Evolutionary conservation across 2,888 invertebrate species (phyloP).

Genomic region (Eilema griseolum): DNA sequence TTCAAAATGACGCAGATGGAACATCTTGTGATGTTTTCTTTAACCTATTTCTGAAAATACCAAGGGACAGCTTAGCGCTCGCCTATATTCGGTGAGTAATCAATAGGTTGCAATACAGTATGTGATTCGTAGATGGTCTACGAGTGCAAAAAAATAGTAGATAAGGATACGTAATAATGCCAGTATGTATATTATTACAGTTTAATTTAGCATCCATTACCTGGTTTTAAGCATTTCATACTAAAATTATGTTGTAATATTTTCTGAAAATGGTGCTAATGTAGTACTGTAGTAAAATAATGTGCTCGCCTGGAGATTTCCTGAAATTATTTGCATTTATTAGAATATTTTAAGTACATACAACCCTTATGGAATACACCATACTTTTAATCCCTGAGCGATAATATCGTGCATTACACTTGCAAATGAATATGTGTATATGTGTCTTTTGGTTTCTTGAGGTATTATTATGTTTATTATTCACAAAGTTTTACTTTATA

Average conservation of each 20-base stretch:
- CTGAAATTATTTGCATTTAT: background rate
- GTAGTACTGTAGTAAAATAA: background rate
- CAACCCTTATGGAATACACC: slow-evolving; percentile 1
- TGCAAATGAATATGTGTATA: background rate
- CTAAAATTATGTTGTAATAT: slow-evolving; percentile 4
- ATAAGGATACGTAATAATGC: too few species aligned
- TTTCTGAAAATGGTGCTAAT: slow-evolving; percentile 31
- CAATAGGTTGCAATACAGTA: too few species aligned
- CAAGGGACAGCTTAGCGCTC: too few species aligned
- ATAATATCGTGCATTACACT: background rate
- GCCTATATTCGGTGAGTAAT: too few species aligned
- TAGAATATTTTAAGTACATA: slow-evolving; percentile 1
- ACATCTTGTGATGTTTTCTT: too few species aligned
- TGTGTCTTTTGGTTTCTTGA: background rate
- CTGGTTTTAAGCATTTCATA: too few species aligned
- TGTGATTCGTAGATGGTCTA: too few species aligned
- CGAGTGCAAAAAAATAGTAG: too few species aligned
- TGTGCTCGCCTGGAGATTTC: background rate
- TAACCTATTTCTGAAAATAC: too few species aligned
- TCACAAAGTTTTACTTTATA: background rate
- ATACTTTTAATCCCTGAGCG: background rate
- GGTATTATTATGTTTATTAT: background rate
- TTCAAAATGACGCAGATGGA: too few species aligned
- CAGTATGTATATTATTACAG: too few species aligned
- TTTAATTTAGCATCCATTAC: too few species aligned